These are phyloP conservation scores for Athrips mouffetella DNA, from an alignment of 2,888 invertebrate genomes.

Conservation along the genomic window DNA sequence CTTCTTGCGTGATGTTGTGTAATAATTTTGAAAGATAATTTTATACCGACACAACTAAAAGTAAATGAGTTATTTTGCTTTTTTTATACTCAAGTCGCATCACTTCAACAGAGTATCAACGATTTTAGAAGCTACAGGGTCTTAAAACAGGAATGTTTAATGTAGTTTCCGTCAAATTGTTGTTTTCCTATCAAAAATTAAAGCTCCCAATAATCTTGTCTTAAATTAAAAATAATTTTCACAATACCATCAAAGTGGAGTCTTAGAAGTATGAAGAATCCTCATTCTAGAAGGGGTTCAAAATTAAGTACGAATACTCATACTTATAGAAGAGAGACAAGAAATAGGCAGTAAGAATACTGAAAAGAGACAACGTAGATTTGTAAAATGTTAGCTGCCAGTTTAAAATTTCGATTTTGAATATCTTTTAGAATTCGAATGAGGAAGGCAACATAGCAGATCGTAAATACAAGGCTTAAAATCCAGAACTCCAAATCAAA, in stretches of 20 bases:
- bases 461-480: not conserved
- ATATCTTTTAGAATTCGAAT: not conserved
- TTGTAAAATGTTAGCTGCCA: constrained; percentile 1
- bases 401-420: not conserved
- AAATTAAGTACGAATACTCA: constrained; percentile 6
- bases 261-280: constrained; percentile 16
- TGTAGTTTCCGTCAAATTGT: constrained; percentile 15
- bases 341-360: constrained; percentile 20
- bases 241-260: constrained; percentile 27
- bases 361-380: constrained; percentile 16
- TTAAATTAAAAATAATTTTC: constrained; percentile 22
- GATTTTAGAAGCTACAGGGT: constrained; percentile 24
- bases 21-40: too few species aligned
- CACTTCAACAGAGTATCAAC: constrained; percentile 12
- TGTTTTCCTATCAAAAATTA: constrained; percentile 28
- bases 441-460: not conserved
- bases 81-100: constrained; percentile 16
- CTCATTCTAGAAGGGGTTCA: constrained; percentile 18
- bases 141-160: constrained; percentile 30
- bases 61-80: not conserved
- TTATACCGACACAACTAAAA: too few species aligned
- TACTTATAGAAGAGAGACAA: constrained; percentile 15
- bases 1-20: too few species aligned
- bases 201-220: constrained; percentile 23
- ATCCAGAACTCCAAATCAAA: not conserved